phyloP scores from a whole-genome alignment of 2,888 invertebrate genomes.

The Oithona nana region DNA sequence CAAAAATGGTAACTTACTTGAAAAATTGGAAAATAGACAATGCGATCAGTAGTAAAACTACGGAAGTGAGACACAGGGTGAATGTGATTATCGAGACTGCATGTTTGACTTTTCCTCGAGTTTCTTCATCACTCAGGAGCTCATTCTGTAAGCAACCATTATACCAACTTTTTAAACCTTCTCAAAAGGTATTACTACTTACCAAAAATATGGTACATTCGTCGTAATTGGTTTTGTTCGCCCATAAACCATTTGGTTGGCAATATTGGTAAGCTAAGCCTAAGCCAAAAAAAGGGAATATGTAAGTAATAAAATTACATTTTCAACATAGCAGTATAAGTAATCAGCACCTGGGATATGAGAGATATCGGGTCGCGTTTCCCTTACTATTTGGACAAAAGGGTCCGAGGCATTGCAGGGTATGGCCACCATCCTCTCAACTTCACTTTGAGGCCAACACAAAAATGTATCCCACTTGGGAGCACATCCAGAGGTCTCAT shows the following conservation, averaged over 20 bases:
- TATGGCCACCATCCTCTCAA: background rate
- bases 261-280: constrained; percentile 9
- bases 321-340: too few relatives aligned
- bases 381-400: background rate
- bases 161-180: too few relatives aligned
- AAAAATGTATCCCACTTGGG: constrained; percentile 7
- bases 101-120: background rate
- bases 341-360: too few relatives aligned
- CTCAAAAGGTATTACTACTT: too few relatives aligned
- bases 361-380: background rate
- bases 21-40: constrained; percentile 4
- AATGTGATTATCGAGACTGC: constrained; percentile 7
- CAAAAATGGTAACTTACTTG: background rate
- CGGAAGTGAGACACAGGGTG: constrained; percentile 1
- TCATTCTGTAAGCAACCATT: constrained; percentile 11
- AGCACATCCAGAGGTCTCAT: too few relatives aligned
- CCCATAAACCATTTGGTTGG: background rate
- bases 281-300: too few relatives aligned
- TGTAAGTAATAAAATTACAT: too few relatives aligned
- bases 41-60: background rate
- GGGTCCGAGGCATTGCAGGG: constrained; percentile 7
- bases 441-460: constrained; percentile 3
- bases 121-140: constrained; percentile 4
- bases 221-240: constrained; percentile 6
- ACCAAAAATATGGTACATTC: constrained; percentile 9